A percentile compares a stretch with the other conserved stretches of the same genome.
phyloP scores from a whole-genome alignment of 2,113 vertebrate species.

The Epinephelus lanceolatus region DNA sequence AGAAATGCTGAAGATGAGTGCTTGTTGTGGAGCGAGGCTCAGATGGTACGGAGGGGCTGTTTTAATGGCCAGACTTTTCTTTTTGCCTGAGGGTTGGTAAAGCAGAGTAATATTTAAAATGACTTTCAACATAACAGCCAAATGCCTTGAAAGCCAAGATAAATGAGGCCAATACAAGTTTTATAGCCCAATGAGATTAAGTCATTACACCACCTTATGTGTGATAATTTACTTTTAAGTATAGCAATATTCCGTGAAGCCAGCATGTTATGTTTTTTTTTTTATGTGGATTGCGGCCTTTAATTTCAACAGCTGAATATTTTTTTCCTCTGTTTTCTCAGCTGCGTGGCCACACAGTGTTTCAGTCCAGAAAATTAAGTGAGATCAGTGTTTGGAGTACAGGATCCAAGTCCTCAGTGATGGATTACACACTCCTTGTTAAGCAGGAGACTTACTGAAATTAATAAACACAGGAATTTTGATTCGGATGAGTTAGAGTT shows the following conservation, averaged over 20 bases:
- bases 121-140: conserved; percentile 36
- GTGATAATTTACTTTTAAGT: conserved; percentile 66
- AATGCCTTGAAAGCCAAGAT: conserved; percentile 41
- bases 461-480: conserved; percentile 53
- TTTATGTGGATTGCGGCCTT: conserved; percentile 36
- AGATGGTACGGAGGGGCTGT: background rate
- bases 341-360: conserved; percentile 46
- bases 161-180: conserved; percentile 50
- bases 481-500: conserved; percentile 41
- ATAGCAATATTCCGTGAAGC: conserved; percentile 42
- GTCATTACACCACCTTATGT: conserved; percentile 50
- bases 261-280: conserved; percentile 25
- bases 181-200: conserved; percentile 55
- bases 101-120: conserved; percentile 44
- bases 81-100: conserved; percentile 17
- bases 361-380: conserved; percentile 34
- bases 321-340: conserved; percentile 56
- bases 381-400: conserved; percentile 42
- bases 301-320: conserved; percentile 52
- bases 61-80: background rate
- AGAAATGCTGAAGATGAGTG: background rate
- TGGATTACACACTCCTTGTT: conserved; percentile 7
- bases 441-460: conserved; percentile 22
- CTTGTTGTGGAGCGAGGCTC: conserved; percentile 30
- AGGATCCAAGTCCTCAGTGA: conserved; percentile 31